Conservation (phyloP, 2,113 vertebrate species). For the Micronisus gabar region DNA sequence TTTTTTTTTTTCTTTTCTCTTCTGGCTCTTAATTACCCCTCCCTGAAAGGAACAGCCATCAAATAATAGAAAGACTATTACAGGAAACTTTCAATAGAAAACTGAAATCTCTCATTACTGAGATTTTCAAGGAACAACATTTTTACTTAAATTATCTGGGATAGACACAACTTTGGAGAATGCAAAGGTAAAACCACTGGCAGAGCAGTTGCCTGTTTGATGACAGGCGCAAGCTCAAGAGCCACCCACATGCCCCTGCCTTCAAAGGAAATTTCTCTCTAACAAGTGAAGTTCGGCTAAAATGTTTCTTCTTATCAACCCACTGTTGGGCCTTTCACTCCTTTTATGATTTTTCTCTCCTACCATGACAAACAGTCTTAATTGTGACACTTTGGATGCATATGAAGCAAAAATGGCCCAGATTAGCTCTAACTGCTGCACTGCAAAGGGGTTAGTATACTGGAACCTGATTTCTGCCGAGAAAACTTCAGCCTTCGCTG, state of each 20-base stretch:
- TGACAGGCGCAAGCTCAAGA: background rate
- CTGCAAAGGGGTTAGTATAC: background rate
- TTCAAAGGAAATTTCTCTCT: background rate
- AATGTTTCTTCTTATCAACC: background rate
- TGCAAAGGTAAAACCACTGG: background rate
- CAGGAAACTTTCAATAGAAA: background rate
- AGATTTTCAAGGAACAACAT: background rate
- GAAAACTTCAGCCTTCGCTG: background rate
- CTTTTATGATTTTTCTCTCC: background rate
- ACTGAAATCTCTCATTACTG: background rate
- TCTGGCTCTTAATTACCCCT: constrained; percentile 25
- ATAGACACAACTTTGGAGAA: background rate
- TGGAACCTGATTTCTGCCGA: background rate
- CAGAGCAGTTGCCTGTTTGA: background rate
- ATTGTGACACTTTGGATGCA: background rate
- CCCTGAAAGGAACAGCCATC: background rate
- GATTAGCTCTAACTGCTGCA: background rate
- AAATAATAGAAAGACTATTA: background rate
- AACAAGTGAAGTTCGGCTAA: background rate
- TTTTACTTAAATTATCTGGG: background rate
- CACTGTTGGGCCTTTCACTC: background rate
- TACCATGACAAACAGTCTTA: background rate
- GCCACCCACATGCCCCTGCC: too few relatives aligned
- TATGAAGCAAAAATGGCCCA: background rate
- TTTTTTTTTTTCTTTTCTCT: background rate